Evolutionary conservation across 2,797 vertebrate species (phyloP), one percentile per base, ranked within the genome.

Genomic region (Dendrocincla tyrannina): DNA sequence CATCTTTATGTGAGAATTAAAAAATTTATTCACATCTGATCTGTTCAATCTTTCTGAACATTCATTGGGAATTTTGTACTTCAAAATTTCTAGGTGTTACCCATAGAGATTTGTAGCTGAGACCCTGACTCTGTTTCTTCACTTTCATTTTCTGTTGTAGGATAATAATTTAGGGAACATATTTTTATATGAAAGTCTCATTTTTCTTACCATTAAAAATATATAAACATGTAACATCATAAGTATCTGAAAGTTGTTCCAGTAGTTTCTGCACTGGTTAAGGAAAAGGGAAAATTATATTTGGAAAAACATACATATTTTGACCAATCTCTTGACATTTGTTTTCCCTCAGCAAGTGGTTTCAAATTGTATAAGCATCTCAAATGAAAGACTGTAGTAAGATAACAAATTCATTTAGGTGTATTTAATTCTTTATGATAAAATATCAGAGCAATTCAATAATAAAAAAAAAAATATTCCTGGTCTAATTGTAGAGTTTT

Each of bases 221-320:
- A 7, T 63, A 81, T 56, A 46, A 84, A 52, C 0, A 0, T 62
- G 13, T 2, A 85, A 69, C 6, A 53, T 6, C 50, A 0, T 10
- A 13, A 23, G 7, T 27, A 37, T 58, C 42, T 85, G 37, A 49
- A 91, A 85, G 33, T 32, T 46, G 3, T 2, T 76, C 19, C 35
- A 73, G 9, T 2, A 69, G 9, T 58, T 89, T 52, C 46, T 76
- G 15, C 22, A 50, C 10, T 82, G 30, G 16, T 68, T 79, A 69
- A 66, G 68, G 39, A 59, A 88, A 88, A 47, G 1, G 9, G 5
- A 56, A 55, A 84, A 81, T n/a, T 42, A 3, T 39, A n/a, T 87
- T 76, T 91, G 27, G 39, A 85, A 76, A 85, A 58, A 1, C 2
- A 18, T 42, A 46, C 46, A 12, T 41, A 66, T 52, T 87, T 83